These are phyloP conservation scores for Marisa cornuarietis DNA, from an alignment of 1,140 invertebrate genomes.

Conservation along the genomic window DNA sequence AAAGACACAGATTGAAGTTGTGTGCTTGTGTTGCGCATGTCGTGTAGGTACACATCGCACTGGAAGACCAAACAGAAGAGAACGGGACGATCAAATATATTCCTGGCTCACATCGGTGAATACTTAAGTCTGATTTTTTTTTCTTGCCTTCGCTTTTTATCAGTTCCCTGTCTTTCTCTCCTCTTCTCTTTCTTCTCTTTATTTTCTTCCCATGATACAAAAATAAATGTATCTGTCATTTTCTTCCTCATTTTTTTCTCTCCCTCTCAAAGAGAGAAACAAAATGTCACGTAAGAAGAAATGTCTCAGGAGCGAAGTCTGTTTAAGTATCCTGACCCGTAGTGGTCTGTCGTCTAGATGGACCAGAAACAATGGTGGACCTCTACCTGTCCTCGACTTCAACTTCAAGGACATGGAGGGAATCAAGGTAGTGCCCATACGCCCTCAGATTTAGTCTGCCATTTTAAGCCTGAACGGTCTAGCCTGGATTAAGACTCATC, in stretches of 20 bases:
- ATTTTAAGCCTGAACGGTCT: neutral
- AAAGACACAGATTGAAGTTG: neutral
- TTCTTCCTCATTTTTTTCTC: too few species aligned
- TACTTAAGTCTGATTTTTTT: neutral
- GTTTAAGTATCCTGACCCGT: too few species aligned
- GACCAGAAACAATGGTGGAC: conserved; percentile 55
- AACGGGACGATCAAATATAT: conserved; percentile 60
- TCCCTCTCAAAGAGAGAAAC: neutral
- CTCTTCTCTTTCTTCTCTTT: neutral
- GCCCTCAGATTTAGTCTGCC: neutral
- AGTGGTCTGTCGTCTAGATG: conserved; percentile 38
- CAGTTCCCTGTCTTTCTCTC: neutral
- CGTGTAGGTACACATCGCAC: conserved; percentile 56
- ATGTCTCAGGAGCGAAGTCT: too few species aligned
- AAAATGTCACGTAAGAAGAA: neutral
- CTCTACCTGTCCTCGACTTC: conserved; percentile 61
- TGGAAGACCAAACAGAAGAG: conserved; percentile 61
- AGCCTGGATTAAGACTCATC: too few species aligned
- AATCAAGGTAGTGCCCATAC: conserved; percentile 45
- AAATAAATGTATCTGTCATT: neutral
- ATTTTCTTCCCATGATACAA: neutral
- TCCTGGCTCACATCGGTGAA: conserved; percentile 57
- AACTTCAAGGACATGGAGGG: conserved; percentile 63
- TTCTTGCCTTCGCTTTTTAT: neutral
- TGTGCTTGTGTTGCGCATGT: neutral